Evolutionary conservation across 2,113 vertebrate species (phyloP), one percentile per base, ranked within the genome.

Genomic region (Triplophysa dalaica): DNA sequence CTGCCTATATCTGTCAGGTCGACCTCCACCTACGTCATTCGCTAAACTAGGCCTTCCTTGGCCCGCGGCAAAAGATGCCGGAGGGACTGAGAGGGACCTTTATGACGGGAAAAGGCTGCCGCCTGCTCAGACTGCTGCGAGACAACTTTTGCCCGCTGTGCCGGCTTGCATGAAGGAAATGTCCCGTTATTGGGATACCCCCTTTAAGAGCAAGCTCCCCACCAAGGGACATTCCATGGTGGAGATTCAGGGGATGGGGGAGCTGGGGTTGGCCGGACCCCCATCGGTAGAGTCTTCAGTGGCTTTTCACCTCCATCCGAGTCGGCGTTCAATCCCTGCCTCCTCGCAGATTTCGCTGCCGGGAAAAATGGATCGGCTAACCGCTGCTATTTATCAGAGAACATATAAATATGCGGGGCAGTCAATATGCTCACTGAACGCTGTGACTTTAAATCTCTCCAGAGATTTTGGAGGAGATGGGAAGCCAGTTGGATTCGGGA

Each of bases 81-180:
- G 56, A 10, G 45, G 48, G 16, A 14, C 69, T 4, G 24, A 24
- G 22, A 56, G 69, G 14, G 48, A 72, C 50, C 21, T 76, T 48
- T 76, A 76, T n/a, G 17, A 64, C 12, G 17, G 22, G 16, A 76
- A 63, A 76, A 24, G 41, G 3, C 24, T 65, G 13, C 61, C 41
- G 8, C 38, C 58, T 13, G 21, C 38, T 19, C 17, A 63, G 3
- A 1, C 74, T 6, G 22, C 41, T 2, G 16, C 2, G 8, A 52
- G 43, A 26, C 21, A 29, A 8, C 3, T 65, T 14, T 21, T 76
- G 8, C 17, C 21, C 17, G 45, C 24, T 22, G 13, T 63, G n/a
- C 16, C 14, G 17, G 73, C 16, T 8, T 76, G 41, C 60, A 45
- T 76, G 38, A 76, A 76, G 22, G 41, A 76, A 0, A 63, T 63